Evolutionary conservation across 2,797 vertebrate species (phyloP).

Genomic region (Danio jaintianensis): DNA sequence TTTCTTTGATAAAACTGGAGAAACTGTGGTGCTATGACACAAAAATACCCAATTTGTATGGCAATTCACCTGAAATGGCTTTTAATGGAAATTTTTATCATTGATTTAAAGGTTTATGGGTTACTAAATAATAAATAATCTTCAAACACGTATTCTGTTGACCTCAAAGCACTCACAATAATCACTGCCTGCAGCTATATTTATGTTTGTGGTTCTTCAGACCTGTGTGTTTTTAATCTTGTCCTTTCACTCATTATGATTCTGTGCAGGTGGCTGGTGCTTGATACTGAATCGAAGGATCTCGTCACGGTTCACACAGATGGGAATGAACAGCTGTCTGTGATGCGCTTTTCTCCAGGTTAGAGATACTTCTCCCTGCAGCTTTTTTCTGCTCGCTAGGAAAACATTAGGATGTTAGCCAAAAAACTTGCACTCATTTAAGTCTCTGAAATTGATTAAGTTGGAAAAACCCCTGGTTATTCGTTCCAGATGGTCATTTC

Average conservation of each 20-base stretch:
- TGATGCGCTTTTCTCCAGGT: slow-evolving; percentile 95
- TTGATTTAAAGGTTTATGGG: too few species aligned
- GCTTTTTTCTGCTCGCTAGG: neutral
- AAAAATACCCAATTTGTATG: too few species aligned
- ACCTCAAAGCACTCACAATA: too few species aligned
- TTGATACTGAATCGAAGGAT: slow-evolving; percentile 96
- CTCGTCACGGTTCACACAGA: slow-evolving; percentile 97
- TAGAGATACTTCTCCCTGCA: slow-evolving; percentile 18
- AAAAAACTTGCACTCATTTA: slow-evolving; percentile 17
- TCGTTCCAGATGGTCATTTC: slow-evolving; percentile 89
- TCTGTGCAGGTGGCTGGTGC: slow-evolving; percentile 93
- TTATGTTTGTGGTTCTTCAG: slow-evolving; percentile 7
- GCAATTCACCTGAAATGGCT: too few species aligned
- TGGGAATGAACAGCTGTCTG: slow-evolving; percentile 95
- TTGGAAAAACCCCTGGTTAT: slow-evolving; percentile 29
- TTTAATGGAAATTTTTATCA: too few species aligned
- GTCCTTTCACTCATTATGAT: slow-evolving; percentile 18
- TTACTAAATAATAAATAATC: too few species aligned
- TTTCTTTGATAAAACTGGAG: too few species aligned
- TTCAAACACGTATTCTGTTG: too few species aligned
- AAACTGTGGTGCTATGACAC: too few species aligned
- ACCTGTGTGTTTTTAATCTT: slow-evolving; percentile 6
- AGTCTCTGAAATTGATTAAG: slow-evolving; percentile 10
- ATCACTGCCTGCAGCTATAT: too few species aligned
- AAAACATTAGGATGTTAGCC: slow-evolving; percentile 20